Evolutionary conservation across 2,888 invertebrate species (phyloP), one percentile per base, ranked within the genome.

Genomic region (Frankliniella intonsa): DNA sequence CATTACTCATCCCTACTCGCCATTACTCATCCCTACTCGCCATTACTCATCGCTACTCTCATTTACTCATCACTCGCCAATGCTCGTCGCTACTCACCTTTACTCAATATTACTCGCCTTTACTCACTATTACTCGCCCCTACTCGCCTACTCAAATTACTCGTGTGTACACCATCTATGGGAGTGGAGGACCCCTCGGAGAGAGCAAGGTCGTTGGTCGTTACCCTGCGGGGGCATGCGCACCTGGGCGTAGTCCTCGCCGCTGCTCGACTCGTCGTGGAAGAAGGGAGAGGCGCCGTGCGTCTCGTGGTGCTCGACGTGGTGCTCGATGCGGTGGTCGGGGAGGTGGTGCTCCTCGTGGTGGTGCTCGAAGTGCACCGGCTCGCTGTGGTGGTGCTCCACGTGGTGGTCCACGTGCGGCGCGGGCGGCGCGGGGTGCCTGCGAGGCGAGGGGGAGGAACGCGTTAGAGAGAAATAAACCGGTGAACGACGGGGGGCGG

Each of bases 361-460:
- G 69, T 76, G 69, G 69, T 76, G 69, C 69, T 76, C 69, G 69
- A 76, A 76, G 69, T 76, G 69, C 25, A 76, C 69, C 25, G 69
- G 69, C 69, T 76, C 69, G 69, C 69, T 69, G 69, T 22, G 22
- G 69, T 76, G 69, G 69, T 76, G 69, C 25, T 76, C 22, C 22
- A 25, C 69, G 69, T 76, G 69, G 22, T 76, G 69, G 11, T 76
- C 69, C 0, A 76, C 22, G 69, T 76, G 69, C 22, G 22, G 69
- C 22, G 12, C 22, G 69, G 69, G 9, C 69, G 69, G 69, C 22
- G 69, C 69, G 10, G 69, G 69, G 69, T 76, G 69, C 69, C 69
- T 76, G 69, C 25, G 19, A 62, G 62, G 10, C 55, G 55, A 62
- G 62, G 62, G 14, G 19, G 17, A 62, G 14, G 62, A n/a, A 0